Evolutionary conservation across 2,113 vertebrate genomes (phyloP).

Genomic region (Puma concolor): DNA sequence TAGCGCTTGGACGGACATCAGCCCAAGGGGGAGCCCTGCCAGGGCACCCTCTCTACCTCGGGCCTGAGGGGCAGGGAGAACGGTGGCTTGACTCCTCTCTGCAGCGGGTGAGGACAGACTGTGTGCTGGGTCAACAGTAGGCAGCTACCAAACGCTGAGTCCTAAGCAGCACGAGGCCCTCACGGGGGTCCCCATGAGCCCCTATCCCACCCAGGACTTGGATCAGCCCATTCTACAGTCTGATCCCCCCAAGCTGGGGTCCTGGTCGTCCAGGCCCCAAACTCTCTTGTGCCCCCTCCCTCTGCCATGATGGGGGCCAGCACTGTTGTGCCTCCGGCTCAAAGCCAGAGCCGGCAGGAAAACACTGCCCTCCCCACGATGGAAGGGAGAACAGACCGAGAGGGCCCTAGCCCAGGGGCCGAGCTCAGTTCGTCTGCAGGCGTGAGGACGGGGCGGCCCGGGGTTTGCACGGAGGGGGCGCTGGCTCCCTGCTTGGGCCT

Average conservation of each 20-base stretch:
- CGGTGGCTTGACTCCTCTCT: accelerated
- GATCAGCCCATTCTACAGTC: not conserved
- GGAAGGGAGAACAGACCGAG: not conserved
- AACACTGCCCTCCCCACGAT: accelerated
- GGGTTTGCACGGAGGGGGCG: accelerated
- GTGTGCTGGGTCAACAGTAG: not conserved
- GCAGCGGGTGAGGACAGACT: too few species aligned
- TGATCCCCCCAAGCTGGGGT: not conserved
- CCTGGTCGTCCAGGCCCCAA: accelerated
- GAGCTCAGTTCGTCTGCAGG: not conserved
- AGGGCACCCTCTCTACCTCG: accelerated
- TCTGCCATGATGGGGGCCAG: accelerated
- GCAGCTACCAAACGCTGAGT: not conserved
- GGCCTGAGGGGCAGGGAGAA: not conserved
- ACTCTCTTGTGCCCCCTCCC: too few species aligned
- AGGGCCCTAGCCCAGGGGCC: too few species aligned
- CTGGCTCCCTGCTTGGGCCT: too few species aligned
- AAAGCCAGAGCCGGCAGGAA: not conserved
- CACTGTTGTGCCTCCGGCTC: accelerated
- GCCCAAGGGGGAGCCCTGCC: too few species aligned
- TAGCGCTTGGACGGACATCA: not conserved
- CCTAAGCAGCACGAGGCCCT: too few species aligned
- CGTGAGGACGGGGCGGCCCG: too few species aligned
- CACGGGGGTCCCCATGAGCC: not conserved
- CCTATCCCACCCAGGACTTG: not conserved